Evolutionary conservation across 1,140 invertebrate species (phyloP), one percentile per base, ranked within the genome.

Genomic region (Euwallacea fornicatus): DNA sequence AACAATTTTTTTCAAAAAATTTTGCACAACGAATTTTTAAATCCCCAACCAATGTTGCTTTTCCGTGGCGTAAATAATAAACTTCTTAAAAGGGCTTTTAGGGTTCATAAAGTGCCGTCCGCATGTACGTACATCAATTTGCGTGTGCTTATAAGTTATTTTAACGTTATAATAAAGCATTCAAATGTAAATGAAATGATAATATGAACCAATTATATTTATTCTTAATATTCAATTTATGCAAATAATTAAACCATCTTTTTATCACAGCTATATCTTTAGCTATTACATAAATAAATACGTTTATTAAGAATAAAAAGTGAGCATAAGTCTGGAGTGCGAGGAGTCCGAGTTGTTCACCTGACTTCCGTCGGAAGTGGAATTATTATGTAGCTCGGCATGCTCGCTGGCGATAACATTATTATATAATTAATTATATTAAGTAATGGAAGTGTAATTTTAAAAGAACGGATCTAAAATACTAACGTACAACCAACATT

Each of bases 351-450:
- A 10, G 46, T 50, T 10, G 3, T 56, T 15, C 54, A 56, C 54
- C 54, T 56, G 54, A 56, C 54, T 56, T 56, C 54, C 54, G 54
- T 15, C 54, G 54, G 54, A 56, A 56, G 16, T 16, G 11, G 16
- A 50, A 11, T 50, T 11, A 13, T 2, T 50, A 50, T 50, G 21
- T 50, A 50, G 9, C 13, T 16, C 11, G 54, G 54, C 16, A 56
- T 21, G 8, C 16, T 56, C 16, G 54, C 6, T 8, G 54, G 8
- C 54, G 46, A 50, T 50, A 11, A 50, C 9, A 50, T 9, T 56
- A 56, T 15, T 56, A 21, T 56, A 56, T 56, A 13, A 56, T 56
- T 50, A 50, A 33, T 33, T 33, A 33, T 33, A 33, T 33, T 33
- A 33, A 50, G 46, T 11, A 50, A 13, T 50, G 9, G 46, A 50